Base-by-base conservation (phyloP, 2,888 invertebrate species). In the Allophyes oxyacanthae region DNA sequence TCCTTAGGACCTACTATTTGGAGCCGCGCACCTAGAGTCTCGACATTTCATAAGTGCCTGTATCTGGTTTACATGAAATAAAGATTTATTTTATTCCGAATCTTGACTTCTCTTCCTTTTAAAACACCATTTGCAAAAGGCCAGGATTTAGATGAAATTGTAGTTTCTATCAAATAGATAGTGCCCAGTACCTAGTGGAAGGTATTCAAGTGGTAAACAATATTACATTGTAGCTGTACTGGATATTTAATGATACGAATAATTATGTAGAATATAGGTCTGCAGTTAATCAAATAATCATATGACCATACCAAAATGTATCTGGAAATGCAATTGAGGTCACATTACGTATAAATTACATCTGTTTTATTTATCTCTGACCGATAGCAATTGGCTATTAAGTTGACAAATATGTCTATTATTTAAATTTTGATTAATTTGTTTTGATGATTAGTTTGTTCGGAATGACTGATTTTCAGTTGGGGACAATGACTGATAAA, bases 351-450 rank as follows among this genome's bases (percentile, higher is more conserved):
- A 30, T 55, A 30, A 41, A 38, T 69, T n/a, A 64, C 66, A 64
- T 66, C 70, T 66, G 66, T 64, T 70, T 56, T 53, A 15, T 25
- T 64, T 64, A 66, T 70, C 64, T 34, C 14, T 11, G n/a, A 20
- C 40, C 6, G 36, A 51, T 56, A 45, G 6, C 10, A 1, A 33
- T 20, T 9, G 46, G 26, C n/a, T 57, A 64, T 69, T 36, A 9
- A 41, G 33, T 56, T 51, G 40, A 53, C 26, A 46, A 38, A 37
- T 37, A 38, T 48, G 36, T 7, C 9, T 34, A 49, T 37, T 30
- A 45, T 45, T 57, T 30, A 38, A 32, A 45, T 52, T 59, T 11
- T 33, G 11, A 4, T n/a, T 44, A 28, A 10, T 13, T 48, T 60
- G 61, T 60, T 50, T 43, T 30, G 37, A 1, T 8, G 2, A 11